These are phyloP conservation scores for Drosophila quadrilineata DNA, from an alignment of 1,140 invertebrate species.

Conservation along the genomic window DNA sequence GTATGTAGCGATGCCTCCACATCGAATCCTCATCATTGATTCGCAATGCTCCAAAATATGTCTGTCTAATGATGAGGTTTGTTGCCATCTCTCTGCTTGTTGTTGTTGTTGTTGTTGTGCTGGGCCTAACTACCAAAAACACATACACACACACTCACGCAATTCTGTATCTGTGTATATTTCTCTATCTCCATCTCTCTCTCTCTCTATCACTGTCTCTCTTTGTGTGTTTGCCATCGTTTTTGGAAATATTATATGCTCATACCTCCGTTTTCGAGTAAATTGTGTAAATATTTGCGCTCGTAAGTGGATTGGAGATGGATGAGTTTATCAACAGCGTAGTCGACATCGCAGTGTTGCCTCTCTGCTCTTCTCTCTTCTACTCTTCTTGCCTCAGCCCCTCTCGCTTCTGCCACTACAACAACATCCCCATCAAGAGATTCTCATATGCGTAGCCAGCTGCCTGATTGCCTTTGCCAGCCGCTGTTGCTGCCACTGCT, in stretches of 20 bases:
- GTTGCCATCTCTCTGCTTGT: no score
- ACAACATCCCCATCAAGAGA: slow-evolving; percentile 9
- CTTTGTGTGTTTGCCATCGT: slow-evolving; percentile 73
- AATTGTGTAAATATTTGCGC: slow-evolving; percentile 81
- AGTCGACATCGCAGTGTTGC: slow-evolving; percentile 50
- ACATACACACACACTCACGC: slow-evolving; percentile 9
- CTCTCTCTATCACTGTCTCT: slow-evolving; percentile 14
- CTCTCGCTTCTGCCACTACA: background rate
- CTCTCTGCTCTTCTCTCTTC: slow-evolving; percentile 25
- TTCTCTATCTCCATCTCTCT: slow-evolving; percentile 13
- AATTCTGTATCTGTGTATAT: background rate
- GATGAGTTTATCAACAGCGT: slow-evolving; percentile 81
- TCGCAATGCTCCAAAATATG: slow-evolving; percentile 71
- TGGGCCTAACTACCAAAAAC: slow-evolving; percentile 71
- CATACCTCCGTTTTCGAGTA: slow-evolving; percentile 81
- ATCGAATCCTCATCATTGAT: slow-evolving; percentile 55
- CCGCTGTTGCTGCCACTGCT: slow-evolving; percentile 13
- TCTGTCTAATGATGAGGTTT: slow-evolving; percentile 63
- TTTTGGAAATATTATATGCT: slow-evolving; percentile 82
- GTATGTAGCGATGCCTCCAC: slow-evolving; percentile 40
- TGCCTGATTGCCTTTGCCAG: slow-evolving; percentile 45
- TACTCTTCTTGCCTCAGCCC: no score
- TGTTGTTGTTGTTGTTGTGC: no score
- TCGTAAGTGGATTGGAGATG: slow-evolving; percentile 81
- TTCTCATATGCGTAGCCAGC: slow-evolving; percentile 42